A percentile compares a stretch with the other conserved stretches of the same genome.
These are phyloP conservation scores for Ctenochaetus hawaiiensis DNA, from an alignment of 2,797 vertebrate genomes.

Conservation along the genomic window DNA sequence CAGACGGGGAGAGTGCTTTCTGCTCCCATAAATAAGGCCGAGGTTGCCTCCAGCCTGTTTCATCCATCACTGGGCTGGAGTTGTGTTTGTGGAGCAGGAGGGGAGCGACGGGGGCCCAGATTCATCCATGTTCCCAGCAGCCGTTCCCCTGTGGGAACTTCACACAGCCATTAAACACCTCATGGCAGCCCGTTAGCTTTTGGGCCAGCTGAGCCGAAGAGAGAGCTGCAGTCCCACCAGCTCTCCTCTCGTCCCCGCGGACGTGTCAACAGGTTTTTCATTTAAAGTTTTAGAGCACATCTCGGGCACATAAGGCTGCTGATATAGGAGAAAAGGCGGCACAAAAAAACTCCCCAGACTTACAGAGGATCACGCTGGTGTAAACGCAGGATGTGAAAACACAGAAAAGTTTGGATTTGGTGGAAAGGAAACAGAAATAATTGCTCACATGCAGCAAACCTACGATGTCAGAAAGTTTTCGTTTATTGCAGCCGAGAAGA, in stretches of 20 bases:
- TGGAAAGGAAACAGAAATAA: not conserved
- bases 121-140: conserved; percentile 79
- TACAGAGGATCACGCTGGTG: conserved; percentile 42
- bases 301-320: conserved; percentile 64
- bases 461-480: not conserved
- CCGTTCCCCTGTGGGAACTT: conserved; percentile 73
- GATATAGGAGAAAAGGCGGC: conserved; percentile 66
- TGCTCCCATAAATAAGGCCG: conserved; percentile 80
- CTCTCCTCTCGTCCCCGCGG: conserved; percentile 51
- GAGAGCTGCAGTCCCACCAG: conserved; percentile 56
- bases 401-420: conserved; percentile 11
- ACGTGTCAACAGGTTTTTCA: conserved; percentile 81
- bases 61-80: conserved; percentile 80
- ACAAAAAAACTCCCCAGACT: conserved; percentile 14
- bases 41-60: conserved; percentile 77
- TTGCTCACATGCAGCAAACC: not conserved
- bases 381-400: conserved; percentile 51
- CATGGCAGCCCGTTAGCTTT: conserved; percentile 76
- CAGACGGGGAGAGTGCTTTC: conserved; percentile 68
- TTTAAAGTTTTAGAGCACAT: conserved; percentile 75
- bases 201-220: conserved; percentile 68
- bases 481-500: conserved; percentile 17
- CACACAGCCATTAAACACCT: conserved; percentile 83
- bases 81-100: conserved; percentile 74
- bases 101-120: conserved; percentile 52